Base-by-base conservation (phyloP, 2,113 vertebrate species). In the Tretioscincus oriximinensis region DNA sequence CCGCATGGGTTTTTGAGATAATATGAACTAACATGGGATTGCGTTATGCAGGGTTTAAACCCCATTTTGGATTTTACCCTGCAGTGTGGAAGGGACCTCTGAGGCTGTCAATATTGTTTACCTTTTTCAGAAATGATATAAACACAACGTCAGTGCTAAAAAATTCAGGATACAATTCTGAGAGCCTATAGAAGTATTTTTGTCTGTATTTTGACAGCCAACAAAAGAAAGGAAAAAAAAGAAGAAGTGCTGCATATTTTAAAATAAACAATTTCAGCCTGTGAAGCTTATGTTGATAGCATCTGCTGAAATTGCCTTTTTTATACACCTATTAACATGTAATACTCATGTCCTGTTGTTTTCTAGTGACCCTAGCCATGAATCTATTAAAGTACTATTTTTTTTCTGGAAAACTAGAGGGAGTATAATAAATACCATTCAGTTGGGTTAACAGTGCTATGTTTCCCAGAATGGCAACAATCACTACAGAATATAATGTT, bases 401-500 rank as follows among this genome's bases (percentile, higher is more conserved):
- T 12, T 80, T 24, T 28, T 70, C 66, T 75, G 28, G 77, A 79
- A 70, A 80, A 81, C 65, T 65, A 70, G 61, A 64, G 35, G 60
- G 70, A 12, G 18, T 71, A 67, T 83, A 5, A 24, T 31, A 29
- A 8, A 0, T 4, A 6, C 8, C 61, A 9, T 58, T 80, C 75
- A 76, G 49, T 80, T 86, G 75, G 69, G 21, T 54, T 75, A 8
- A 21, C 84, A 90, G 60, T 78, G 84, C 58, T 81, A 73, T 83
- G 63, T 77, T 89, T 85, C 81, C 68, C 72, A 45, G 49, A 77
- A 65, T 31, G 24, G 16, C 18, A 31, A 11, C 14, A 83, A 77
- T 2, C 58, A 24, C 81, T 5, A 0, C 2, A 0, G 51, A 12
- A 83, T 66, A 20, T 18, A 64, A 71, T 70, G 7, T 41, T 35